phyloP scores from a whole-genome alignment of 2,888 invertebrate species.

The Acrobasis repandana region DNA sequence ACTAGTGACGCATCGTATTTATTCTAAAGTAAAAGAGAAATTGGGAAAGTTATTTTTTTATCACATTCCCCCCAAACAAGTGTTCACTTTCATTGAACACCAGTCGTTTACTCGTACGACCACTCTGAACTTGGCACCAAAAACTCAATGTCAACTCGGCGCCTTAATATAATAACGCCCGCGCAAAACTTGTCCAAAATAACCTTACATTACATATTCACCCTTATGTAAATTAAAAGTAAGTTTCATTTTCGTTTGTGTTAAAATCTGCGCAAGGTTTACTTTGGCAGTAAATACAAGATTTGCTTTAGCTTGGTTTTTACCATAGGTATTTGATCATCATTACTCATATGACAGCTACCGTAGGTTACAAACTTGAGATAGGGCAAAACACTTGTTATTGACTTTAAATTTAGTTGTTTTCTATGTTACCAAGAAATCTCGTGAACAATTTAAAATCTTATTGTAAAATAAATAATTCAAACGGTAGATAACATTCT shows the following conservation, averaged over 20 bases:
- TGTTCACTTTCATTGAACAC: neutral
- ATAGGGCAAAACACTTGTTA: too few relatives aligned
- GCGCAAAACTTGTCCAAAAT: neutral
- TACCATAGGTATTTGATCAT: too few relatives aligned
- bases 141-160: slow-evolving; percentile 13
- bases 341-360: too few relatives aligned
- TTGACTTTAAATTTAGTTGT: too few relatives aligned
- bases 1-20: neutral
- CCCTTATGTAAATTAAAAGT: neutral
- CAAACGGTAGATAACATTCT: too few relatives aligned
- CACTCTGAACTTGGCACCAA: slow-evolving; percentile 12
- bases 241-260: neutral
- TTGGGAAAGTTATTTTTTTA: neutral
- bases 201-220: neutral
- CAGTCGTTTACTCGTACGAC: neutral
- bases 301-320: too few relatives aligned
- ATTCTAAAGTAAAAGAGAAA: neutral
- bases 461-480: too few relatives aligned
- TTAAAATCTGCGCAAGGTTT: too few relatives aligned
- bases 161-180: neutral
- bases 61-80: neutral
- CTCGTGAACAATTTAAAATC: too few relatives aligned
- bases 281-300: too few relatives aligned
- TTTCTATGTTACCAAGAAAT: too few relatives aligned
- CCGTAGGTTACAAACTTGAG: too few relatives aligned